Conservation (phyloP, 1,140 invertebrate genomes). For the Eueides isabella region DNA sequence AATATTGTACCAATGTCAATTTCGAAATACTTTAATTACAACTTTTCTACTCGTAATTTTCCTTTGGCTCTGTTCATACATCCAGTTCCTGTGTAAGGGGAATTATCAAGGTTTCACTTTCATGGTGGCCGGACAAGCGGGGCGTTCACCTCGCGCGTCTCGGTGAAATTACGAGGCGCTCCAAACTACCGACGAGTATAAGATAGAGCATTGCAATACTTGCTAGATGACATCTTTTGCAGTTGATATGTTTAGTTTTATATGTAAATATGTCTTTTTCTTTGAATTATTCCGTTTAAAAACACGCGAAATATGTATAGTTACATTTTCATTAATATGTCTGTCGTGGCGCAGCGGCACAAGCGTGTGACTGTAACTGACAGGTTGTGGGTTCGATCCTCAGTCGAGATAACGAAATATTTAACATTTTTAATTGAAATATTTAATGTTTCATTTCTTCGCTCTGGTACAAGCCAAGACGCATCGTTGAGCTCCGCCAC, state of each 20-base stretch:
- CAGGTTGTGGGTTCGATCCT: too few species aligned
- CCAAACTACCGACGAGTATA: neutral
- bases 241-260: neutral
- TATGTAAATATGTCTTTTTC: neutral
- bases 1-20: too few species aligned
- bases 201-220: neutral
- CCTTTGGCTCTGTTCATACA: neutral
- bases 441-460: neutral
- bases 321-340: too few species aligned
- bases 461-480: too few species aligned
- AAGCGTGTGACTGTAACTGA: too few species aligned
- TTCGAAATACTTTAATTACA: too few species aligned
- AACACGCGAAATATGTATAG: too few species aligned
- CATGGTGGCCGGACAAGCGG: constrained; percentile 26
- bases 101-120: constrained; percentile 29
- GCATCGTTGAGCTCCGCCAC: neutral
- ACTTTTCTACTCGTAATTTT: neutral
- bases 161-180: neutral
- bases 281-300: too few species aligned
- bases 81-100: constrained; percentile 16
- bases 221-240: neutral
- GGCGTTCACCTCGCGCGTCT: constrained; percentile 19
- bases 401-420: too few species aligned
- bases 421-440: neutral
- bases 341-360: too few species aligned